Evolutionary conservation across 2,113 vertebrate genomes (phyloP).

Genomic region (Crotalus helleri): DNA sequence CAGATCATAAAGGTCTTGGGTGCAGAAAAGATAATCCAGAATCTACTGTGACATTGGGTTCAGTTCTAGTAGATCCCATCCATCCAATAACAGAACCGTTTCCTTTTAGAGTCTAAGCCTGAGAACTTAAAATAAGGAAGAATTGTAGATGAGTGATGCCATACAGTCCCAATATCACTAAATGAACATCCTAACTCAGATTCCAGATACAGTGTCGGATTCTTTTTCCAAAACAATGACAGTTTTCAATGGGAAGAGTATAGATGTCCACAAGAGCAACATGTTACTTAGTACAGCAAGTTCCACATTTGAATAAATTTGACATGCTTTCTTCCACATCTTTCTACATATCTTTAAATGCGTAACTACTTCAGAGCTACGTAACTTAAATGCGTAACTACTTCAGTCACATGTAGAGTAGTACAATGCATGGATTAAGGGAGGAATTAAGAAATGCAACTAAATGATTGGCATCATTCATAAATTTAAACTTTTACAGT

Average conservation of each 20-base stretch:
- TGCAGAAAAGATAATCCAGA: neutral
- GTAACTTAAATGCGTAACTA: neutral
- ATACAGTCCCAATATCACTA: neutral
- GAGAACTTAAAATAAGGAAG: neutral
- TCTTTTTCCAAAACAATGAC: neutral
- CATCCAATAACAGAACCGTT: neutral
- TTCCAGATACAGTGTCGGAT: neutral
- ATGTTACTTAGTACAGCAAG: neutral
- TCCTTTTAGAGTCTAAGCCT: neutral
- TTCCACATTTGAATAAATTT: neutral
- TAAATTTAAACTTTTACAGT: fast-evolving
- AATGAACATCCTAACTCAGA: neutral
- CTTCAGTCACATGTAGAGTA: neutral
- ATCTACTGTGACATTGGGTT: neutral
- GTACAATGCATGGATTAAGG: neutral
- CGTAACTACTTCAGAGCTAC: neutral
- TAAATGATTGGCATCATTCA: fast-evolving
- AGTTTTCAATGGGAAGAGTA: neutral
- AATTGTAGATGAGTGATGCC: neutral
- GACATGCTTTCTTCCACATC: neutral
- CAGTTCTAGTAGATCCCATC: neutral
- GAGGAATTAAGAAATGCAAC: neutral
- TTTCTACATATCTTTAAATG: neutral
- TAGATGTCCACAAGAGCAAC: neutral
- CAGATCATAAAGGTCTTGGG: neutral